A percentile compares a stretch with the other conserved stretches of the same genome.
Conservation (phyloP, 2,113 vertebrate species). For the Microcebus tavaratra region DNA sequence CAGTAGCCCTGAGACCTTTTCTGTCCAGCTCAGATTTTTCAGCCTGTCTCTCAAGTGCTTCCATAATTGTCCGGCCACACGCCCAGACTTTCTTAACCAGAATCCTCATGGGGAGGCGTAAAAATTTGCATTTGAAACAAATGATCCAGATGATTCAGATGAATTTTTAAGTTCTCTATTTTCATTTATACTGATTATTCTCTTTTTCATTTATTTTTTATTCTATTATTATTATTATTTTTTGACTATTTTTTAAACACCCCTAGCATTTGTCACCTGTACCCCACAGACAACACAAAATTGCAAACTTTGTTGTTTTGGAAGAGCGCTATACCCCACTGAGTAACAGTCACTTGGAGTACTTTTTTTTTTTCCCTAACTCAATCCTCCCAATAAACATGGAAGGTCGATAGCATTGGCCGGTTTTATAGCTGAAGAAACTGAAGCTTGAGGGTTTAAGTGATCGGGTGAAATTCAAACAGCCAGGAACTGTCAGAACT, state of each 20-base stretch:
- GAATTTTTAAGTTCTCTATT: not conserved
- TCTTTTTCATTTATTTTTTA: not conserved
- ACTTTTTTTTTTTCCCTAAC: not conserved
- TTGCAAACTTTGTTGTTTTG: not conserved
- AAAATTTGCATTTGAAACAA: not conserved
- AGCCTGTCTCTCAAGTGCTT: not conserved
- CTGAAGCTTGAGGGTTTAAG: no score
- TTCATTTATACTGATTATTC: not conserved
- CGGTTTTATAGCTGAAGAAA: not conserved
- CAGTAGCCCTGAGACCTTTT: not conserved
- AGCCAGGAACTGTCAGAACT: no score
- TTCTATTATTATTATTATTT: no score
- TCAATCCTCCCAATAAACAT: not conserved
- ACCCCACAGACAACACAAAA: no score
- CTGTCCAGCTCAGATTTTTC: not conserved
- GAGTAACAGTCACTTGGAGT: no score
- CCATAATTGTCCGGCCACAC: not conserved
- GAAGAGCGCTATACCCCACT: not conserved
- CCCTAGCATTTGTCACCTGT: not conserved
- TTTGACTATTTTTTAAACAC: not conserved
- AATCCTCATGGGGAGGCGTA: not conserved
- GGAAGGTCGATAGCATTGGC: not conserved
- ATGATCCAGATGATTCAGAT: not conserved
- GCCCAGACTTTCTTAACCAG: not conserved
- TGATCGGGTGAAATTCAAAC: not conserved